These are phyloP conservation scores for Drosophila buzzatii DNA, from an alignment of 2,888 invertebrate species.

Conservation along the genomic window DNA sequence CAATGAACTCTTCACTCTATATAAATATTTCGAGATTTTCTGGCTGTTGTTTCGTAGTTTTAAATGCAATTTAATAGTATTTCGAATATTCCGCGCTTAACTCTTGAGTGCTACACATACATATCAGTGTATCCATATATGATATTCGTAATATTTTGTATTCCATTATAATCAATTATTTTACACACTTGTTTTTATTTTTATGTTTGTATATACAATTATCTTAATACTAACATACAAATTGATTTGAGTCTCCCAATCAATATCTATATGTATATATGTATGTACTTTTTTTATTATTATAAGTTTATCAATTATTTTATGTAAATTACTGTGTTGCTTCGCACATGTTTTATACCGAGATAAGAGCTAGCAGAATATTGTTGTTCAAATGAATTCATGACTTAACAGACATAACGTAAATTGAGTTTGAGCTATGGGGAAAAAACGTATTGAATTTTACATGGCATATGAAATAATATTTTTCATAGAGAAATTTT, in stretches of 20 bases:
- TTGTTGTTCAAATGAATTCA: conserved; percentile 13
- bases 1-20: conserved; percentile 9
- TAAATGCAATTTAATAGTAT: conserved; percentile 75
- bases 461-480: not conserved
- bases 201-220: conserved; percentile 64
- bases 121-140: conserved; percentile 14
- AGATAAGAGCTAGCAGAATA: conserved; percentile 52
- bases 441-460: conserved; percentile 6
- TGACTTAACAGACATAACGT: conserved; percentile 17
- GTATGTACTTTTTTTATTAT: conserved; percentile 30
- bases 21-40: conserved; percentile 16
- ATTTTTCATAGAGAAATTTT: not conserved
- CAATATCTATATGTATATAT: conserved; percentile 19
- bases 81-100: conserved; percentile 61
- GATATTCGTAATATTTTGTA: conserved; percentile 23
- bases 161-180: conserved; percentile 63
- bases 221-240: conserved; percentile 34
- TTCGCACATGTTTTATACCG: conserved; percentile 27
- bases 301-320: conserved; percentile 21
- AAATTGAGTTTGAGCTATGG: conserved; percentile 13
- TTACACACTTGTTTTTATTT: conserved; percentile 55
- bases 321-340: conserved; percentile 41
- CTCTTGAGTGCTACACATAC: conserved; percentile 16
- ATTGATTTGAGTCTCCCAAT: conserved; percentile 53
- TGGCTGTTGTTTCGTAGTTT: conserved; percentile 46